Evolutionary conservation across 2,113 vertebrate genomes (phyloP).

Genomic region (Chlorodrepanis virens): DNA sequence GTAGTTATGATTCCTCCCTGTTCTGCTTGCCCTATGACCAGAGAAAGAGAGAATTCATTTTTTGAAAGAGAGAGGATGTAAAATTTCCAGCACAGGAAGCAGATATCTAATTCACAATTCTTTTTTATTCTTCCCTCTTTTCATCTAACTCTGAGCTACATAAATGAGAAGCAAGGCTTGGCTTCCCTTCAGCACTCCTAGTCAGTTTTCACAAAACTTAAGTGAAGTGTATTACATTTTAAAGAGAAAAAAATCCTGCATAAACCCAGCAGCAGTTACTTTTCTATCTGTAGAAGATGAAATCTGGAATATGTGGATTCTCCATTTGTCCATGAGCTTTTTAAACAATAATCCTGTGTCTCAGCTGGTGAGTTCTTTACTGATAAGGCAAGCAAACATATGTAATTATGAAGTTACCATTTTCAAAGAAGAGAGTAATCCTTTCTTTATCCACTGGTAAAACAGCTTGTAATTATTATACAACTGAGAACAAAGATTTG

Average conservation of each 20-base stretch:
- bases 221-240: background rate
- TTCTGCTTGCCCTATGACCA: background rate
- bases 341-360: conserved; percentile 52
- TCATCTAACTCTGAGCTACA: background rate
- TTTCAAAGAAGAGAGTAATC: conserved; percentile 81
- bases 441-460: conserved; percentile 79
- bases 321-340: conserved; percentile 28
- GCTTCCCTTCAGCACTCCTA: background rate
- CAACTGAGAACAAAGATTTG: conserved; percentile 72
- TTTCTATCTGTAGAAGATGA: conserved; percentile 27
- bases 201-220: background rate
- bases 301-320: background rate
- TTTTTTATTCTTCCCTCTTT: background rate
- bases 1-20: background rate
- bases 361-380: conserved; percentile 61
- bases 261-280: background rate
- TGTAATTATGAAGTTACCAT: conserved; percentile 71
- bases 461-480: conserved; percentile 75
- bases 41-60: background rate
- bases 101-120: background rate
- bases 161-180: background rate
- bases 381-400: conserved; percentile 71
- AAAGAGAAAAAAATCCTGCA: background rate
- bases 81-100: background rate
- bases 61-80: background rate